Evolutionary conservation across 2,888 invertebrate genomes (phyloP), one percentile per base, ranked within the genome.

Genomic region (Steinernema carpocapsae): DNA sequence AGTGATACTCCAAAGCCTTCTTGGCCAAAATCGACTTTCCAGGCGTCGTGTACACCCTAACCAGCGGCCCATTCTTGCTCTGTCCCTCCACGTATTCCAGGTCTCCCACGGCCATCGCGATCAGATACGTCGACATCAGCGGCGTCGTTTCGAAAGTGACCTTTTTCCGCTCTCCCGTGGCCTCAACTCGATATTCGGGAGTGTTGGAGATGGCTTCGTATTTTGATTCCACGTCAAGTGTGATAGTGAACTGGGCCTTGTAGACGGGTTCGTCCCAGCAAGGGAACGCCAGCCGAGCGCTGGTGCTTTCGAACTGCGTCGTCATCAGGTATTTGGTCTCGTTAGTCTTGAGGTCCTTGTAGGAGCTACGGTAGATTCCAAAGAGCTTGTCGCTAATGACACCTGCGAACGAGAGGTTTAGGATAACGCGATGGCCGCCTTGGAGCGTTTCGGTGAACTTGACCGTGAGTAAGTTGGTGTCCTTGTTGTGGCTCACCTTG

Each of bases 231-330:
- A 94, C 93, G 76, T 92, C 90, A 19, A 97, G 89, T 0, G 92
- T 92, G 79, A 97, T 93, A 88, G 91, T 90, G 89, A 93, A 94
- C 22, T 92, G 92, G 0, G 94, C 93, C 48, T 94, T 94, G 89
- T 92, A 91, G 43, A 91, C 91, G 0, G 94, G 94, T 88, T 94
- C 94, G 88, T 94, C 94, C 89, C 93, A 94, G 88, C 94, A 94
- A 0, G 94, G 94, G 89, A 94, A 94, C 0, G 93, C 93, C 80
- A 92, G 90, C 46, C 94, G 90, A 0, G 94, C 94, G 85, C 88
- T 88, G 45, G 88, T 88, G 0, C 89, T 87, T 88, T 78, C 78
- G 56, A 78, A 78, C 43, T 78, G 78, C 3, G 78, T 78, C 24
- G 76, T 72, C 26, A 74, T 74, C 45, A 77, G 80, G 88, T 87